These are phyloP conservation scores for Drosophila auraria DNA, from an alignment of 1,140 invertebrate genomes.

Conservation along the genomic window DNA sequence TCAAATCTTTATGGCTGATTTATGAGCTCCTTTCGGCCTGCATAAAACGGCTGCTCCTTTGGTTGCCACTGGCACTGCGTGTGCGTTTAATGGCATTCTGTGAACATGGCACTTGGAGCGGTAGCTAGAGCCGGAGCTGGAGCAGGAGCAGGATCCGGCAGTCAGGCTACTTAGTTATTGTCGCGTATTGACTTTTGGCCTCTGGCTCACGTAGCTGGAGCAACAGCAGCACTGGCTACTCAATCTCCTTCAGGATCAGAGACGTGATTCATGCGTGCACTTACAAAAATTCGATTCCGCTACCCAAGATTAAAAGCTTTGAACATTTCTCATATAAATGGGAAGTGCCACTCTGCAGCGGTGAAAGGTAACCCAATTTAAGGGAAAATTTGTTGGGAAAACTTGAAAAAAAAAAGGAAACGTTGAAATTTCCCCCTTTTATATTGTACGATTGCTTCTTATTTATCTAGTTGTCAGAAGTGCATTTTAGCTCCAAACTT, in stretches of 20 bases:
- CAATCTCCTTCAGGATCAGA: conserved; percentile 44
- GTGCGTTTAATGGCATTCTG: conserved; percentile 61
- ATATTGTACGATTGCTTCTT: too few species aligned
- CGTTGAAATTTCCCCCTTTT: too few species aligned
- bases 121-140: background rate
- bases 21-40: conserved; percentile 53
- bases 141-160: conserved; percentile 9
- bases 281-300: conserved; percentile 15
- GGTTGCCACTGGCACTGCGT: conserved; percentile 14
- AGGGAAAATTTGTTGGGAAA: background rate
- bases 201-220: conserved; percentile 52
- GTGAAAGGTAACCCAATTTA: background rate
- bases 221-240: conserved; percentile 37
- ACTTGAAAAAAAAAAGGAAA: background rate
- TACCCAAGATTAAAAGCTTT: conserved; percentile 7
- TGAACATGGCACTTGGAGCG: conserved; percentile 9
- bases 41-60: conserved; percentile 29
- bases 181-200: conserved; percentile 64
- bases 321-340: conserved; percentile 6
- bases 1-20: conserved; percentile 72
- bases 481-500: too few species aligned
- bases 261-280: conserved; percentile 61
- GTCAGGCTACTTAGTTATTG: conserved; percentile 46
- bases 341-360: background rate
- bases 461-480: too few species aligned